Conservation (phyloP, 1,140 invertebrate species). For the Melanaphis sacchari region DNA sequence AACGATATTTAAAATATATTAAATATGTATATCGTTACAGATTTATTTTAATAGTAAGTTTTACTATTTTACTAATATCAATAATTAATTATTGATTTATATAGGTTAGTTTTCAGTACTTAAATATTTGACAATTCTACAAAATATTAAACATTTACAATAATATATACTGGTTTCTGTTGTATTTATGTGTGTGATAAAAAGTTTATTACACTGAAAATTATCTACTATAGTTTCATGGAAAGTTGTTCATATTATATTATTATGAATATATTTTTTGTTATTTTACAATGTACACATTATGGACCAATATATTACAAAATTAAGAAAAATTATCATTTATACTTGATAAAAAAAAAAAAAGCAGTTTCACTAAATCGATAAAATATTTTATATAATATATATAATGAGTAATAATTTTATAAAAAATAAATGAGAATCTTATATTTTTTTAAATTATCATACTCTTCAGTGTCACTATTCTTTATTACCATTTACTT, state of each 20-base stretch:
- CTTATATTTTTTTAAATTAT: background rate
- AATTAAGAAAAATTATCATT: background rate
- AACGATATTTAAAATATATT: no score
- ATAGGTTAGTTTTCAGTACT: background rate
- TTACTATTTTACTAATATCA: no score
- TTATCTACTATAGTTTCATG: background rate
- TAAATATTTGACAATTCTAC: background rate
- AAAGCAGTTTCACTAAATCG: background rate
- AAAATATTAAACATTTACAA: background rate
- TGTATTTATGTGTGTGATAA: background rate
- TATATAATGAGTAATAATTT: background rate
- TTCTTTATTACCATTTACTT: background rate
- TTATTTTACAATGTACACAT: background rate
- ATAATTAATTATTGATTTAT: background rate
- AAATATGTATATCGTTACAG: no score
- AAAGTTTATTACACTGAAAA: background rate
- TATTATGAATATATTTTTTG: background rate
- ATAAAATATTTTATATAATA: constrained; percentile 13
- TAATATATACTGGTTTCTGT: background rate
- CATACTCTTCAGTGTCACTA: background rate
- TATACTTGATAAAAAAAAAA: background rate
- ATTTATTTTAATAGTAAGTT: no score
- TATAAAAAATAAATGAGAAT: background rate
- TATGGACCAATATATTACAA: background rate
- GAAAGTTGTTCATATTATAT: background rate